Percentiles rank a stretch among this genome's conserved stretches.
These are phyloP conservation scores for Rhabdomys pumilio DNA, from an alignment of 2,797 vertebrate genomes.

Conservation along the genomic window DNA sequence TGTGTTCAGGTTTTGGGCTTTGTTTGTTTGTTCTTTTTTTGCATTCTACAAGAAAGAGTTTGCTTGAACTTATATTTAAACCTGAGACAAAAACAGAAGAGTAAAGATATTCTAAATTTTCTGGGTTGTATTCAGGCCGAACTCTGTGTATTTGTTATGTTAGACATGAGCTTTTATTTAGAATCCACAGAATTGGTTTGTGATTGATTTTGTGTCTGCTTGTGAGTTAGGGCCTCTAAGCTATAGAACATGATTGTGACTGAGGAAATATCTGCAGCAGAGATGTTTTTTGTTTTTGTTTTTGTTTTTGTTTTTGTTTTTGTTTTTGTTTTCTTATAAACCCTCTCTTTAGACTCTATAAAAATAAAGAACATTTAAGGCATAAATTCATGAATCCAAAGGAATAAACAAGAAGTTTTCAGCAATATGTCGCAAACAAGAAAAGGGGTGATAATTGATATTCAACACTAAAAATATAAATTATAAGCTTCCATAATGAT, in stretches of 20 bases:
- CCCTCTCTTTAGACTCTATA: background rate
- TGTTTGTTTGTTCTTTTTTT: background rate
- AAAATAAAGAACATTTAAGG: background rate
- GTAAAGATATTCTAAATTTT: background rate
- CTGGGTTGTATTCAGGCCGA: background rate
- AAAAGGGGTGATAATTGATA: background rate
- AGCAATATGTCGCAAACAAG: background rate
- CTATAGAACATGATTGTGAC: background rate
- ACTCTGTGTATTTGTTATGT: too few species aligned
- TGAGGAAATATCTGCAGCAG: background rate
- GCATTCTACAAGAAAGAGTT: background rate
- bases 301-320: background rate
- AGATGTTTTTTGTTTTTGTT: background rate
- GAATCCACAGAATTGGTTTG: background rate
- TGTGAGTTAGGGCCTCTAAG: background rate
- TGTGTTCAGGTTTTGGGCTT: background rate
- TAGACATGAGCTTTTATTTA: background rate
- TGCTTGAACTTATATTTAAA: constrained; percentile 2
- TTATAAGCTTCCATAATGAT: background rate
- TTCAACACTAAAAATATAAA: background rate
- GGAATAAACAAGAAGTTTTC: background rate
- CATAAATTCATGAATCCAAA: background rate
- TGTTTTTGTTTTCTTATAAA: background rate
- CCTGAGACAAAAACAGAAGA: background rate
- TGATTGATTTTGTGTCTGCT: background rate